Base-by-base conservation (phyloP, 2,888 invertebrate genomes). In the Erebia ligea region DNA sequence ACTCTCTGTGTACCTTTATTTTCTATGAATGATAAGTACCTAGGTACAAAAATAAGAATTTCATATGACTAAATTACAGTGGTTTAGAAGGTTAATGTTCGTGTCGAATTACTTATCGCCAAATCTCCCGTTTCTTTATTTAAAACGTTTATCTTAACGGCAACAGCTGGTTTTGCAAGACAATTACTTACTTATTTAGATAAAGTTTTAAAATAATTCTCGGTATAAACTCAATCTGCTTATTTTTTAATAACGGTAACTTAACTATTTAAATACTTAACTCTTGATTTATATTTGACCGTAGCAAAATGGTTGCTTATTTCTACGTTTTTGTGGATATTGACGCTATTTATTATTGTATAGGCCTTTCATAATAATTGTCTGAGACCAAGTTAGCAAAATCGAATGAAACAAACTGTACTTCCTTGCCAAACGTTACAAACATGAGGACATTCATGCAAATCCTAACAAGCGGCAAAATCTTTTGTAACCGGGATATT, bases 121-220 rank as follows among this genome's bases (percentile, higher is more conserved):
- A 69, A 75, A 76, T 76, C 76, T 76, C 73, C 71, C 57, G 19
- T 67, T 69, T 64, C 63, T 69, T 57, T 67, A 57, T 72, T 34
- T 34, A 34, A 58, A 19, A 48, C 15, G 50, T 42, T 50, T 63
- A 63, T 63, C 61, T 50, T n/a, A 63, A 48, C 50, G n/a, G 25
- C 21, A 25, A 15, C 25, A 48, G 19, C 48, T 48, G 10, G 48
- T 15, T 62, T 48, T 62, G 34, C 45, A 59, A 42, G 19, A 48
- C 54, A 19, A 2, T 34, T 34, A 34, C 34, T 34, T 50, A n/a
- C 15, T 5, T 17, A 50, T 9, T 6, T 9, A 54, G 54, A 54
- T 54, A 54, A 54, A 54, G 52, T 17, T 52, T 19, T 3, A 19
- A 19, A 17, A 54, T 17, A 54, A 17, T 54, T 54, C 19, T 17